Evolutionary conservation across 2,888 invertebrate genomes (phyloP).

Genomic region (Pheosia tremula): DNA sequence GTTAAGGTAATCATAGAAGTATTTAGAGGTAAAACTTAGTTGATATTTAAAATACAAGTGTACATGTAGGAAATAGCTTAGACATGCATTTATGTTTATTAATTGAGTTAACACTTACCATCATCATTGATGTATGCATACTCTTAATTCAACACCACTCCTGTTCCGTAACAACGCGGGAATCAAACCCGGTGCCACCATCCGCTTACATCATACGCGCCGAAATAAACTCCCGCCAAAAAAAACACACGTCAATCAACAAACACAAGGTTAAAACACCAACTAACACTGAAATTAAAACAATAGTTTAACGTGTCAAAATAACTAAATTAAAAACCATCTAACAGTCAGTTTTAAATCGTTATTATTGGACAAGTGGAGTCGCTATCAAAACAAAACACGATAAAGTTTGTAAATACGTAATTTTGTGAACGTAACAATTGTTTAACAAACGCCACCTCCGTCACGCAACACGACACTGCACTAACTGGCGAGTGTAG

Average conservation of each 20-base stretch:
- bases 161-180: conserved; percentile 61
- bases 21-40: background rate
- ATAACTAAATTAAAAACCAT: conserved; percentile 24
- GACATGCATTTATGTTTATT: conserved; percentile 9
- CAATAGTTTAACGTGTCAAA: conserved; percentile 35
- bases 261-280: conserved; percentile 76
- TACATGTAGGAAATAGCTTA: background rate
- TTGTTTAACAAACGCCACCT: conserved; percentile 43
- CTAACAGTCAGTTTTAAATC: conserved; percentile 21
- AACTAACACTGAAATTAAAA: conserved; percentile 59
- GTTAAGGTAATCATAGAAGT: background rate
- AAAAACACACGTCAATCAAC: conserved; percentile 74
- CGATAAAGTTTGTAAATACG: conserved; percentile 80
- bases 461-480: conserved; percentile 50
- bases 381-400: conserved; percentile 67
- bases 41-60: background rate
- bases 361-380: conserved; percentile 37
- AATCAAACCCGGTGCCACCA: conserved; percentile 66
- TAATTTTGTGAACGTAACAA: conserved; percentile 48
- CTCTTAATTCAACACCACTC: conserved; percentile 50
- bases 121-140: conserved; percentile 81
- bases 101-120: conserved; percentile 61
- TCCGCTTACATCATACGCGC: conserved; percentile 76
- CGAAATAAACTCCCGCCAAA: conserved; percentile 71
- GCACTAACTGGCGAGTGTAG: conserved; percentile 53